Evolutionary conservation across 53 echinoderm and acorn worm genomes (phyloP).

Genomic region (Echinometra lucunter): DNA sequence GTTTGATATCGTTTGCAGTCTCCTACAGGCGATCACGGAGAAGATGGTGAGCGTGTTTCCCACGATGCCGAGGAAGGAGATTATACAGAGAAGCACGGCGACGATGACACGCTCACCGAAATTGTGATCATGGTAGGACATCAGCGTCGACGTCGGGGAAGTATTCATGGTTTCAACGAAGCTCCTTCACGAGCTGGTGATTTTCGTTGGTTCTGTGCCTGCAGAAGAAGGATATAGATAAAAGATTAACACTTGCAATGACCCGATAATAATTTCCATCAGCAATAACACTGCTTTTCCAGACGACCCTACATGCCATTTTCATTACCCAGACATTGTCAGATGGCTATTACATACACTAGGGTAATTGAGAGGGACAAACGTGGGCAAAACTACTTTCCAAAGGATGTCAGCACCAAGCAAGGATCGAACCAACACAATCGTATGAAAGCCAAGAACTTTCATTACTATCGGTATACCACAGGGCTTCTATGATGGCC

Average conservation of each 20-base stretch:
- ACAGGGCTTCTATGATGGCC: too few relatives aligned
- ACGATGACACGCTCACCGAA: not conserved
- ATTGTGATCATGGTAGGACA: not conserved
- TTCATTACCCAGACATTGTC: too few relatives aligned
- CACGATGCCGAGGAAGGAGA: slow-evolving; percentile 55
- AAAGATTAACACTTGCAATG: not conserved
- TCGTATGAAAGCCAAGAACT: too few relatives aligned
- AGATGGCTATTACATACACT: too few relatives aligned
- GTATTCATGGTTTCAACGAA: slow-evolving; percentile 33
- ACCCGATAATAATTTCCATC: too few relatives aligned
- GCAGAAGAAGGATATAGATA: not conserved
- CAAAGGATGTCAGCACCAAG: too few relatives aligned
- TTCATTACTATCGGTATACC: too few relatives aligned
- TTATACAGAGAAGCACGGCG: slow-evolving; percentile 35
- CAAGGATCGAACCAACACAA: too few relatives aligned
- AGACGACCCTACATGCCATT: too few relatives aligned
- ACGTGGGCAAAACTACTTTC: too few relatives aligned
- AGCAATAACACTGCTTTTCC: too few relatives aligned
- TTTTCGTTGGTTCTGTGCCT: not conserved
- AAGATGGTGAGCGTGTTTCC: slow-evolving; percentile 51
- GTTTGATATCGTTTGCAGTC: slow-evolving; percentile 54
- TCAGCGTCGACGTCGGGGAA: not conserved
- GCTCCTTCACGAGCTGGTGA: not conserved
- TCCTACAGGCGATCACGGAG: slow-evolving; percentile 42
- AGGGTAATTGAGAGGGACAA: too few relatives aligned